Conservation (phyloP, 1,140 invertebrate genomes). For the Conus ventricosus region DNA sequence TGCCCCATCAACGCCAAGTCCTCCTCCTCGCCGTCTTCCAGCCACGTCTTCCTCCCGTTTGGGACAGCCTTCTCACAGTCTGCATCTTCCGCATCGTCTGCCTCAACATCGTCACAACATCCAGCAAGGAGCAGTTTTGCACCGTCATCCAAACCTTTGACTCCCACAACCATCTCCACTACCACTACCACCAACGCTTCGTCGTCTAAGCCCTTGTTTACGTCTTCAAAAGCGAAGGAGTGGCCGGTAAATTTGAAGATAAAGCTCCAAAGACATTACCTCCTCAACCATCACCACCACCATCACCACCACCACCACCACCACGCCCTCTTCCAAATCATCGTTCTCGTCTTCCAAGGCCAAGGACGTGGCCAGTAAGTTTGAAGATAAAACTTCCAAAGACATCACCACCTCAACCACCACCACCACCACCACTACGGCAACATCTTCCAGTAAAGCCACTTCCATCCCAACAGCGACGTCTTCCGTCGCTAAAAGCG, state of each 20-base stretch:
- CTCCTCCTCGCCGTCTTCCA: conserved; percentile 8
- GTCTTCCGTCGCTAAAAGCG: background rate
- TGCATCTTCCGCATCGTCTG: conserved; percentile 9
- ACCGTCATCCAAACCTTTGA: conserved; percentile 1
- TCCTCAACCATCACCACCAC: background rate
- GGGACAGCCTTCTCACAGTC: conserved; percentile 11
- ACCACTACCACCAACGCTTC: background rate
- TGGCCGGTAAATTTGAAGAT: conserved; percentile 26
- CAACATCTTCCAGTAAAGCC: background rate
- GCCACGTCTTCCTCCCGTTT: conserved; percentile 15
- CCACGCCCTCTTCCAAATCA: background rate
- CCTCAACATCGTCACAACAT: conserved; percentile 11
- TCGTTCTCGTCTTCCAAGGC: background rate
- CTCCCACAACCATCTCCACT: background rate
- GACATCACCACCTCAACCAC: background rate
- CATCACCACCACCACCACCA: background rate
- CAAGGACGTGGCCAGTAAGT: background rate
- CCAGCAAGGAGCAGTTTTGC: background rate
- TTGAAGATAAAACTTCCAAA: background rate
- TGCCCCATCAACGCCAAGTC: background rate
- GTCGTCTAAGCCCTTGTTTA: background rate
- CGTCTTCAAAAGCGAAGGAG: background rate
- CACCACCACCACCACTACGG: background rate
- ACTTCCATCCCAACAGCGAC: background rate
- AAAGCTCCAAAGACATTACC: background rate